Conservation (phyloP, 1,140 invertebrate species). For the Tribolium madens region DNA sequence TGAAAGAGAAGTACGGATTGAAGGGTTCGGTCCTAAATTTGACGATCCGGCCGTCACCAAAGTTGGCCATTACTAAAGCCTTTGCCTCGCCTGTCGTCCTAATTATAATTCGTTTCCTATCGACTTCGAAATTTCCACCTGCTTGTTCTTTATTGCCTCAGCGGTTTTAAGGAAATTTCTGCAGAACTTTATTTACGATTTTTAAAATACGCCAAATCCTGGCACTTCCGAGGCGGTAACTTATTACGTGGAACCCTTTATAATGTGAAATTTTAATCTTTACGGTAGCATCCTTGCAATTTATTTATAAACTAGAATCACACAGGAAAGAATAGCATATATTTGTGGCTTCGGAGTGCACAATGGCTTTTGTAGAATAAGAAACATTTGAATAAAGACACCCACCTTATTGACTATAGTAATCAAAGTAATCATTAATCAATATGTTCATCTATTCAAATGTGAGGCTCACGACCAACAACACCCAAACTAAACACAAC, state of each 20-base stretch:
- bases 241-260: background rate
- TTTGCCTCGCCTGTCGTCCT: constrained; percentile 19
- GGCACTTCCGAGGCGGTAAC: background rate
- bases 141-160: constrained; percentile 8
- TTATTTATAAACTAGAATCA: background rate
- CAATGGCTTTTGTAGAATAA: background rate
- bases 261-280: background rate
- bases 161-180: background rate
- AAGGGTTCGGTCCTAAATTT: constrained; percentile 25
- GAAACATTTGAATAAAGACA: constrained; percentile 19
- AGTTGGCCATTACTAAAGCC: constrained; percentile 29
- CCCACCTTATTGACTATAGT: background rate
- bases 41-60: constrained; percentile 21
- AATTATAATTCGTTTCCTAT: constrained; percentile 31
- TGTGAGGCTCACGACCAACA: background rate
- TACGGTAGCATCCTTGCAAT: background rate
- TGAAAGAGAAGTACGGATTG: constrained; percentile 20
- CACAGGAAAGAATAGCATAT: constrained; percentile 1
- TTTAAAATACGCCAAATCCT: background rate
- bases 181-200: constrained; percentile 12
- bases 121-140: constrained; percentile 26
- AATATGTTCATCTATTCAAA: constrained; percentile 7
- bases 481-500: background rate
- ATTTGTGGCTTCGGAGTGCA: constrained; percentile 8
- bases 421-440: too few species aligned